Conservation (phyloP, 2,113 vertebrate species). For the Gallinago media region DNA sequence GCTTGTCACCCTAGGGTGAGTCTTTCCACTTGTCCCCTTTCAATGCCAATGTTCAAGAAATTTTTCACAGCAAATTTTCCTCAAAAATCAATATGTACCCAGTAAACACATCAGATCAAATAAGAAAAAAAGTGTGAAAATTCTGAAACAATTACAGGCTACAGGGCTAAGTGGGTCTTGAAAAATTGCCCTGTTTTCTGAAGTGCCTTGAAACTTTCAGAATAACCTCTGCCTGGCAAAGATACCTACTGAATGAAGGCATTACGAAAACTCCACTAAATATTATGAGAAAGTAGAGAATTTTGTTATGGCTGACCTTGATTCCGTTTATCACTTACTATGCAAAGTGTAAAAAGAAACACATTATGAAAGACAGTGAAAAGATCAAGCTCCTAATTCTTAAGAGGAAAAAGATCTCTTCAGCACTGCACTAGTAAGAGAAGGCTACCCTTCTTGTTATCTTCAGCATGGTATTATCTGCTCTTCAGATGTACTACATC, state of each 20-base stretch:
- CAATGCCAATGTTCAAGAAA: not conserved
- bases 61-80: not conserved
- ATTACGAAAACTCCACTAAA: not conserved
- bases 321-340: not conserved
- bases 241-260: not conserved
- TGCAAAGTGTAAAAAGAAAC: not conserved
- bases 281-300: not conserved
- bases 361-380: not conserved
- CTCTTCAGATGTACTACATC: not conserved
- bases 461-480: not conserved
- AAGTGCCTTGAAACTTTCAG: not conserved
- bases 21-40: not conserved
- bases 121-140: not conserved
- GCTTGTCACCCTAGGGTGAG: not conserved
- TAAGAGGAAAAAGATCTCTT: not conserved
- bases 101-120: not conserved
- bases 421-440: not conserved
- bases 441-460: not conserved
- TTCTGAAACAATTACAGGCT: not conserved
- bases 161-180: not conserved
- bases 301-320: not conserved
- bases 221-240: not conserved
- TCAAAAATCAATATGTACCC: not conserved
- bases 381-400: not conserved
- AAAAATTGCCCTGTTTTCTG: not conserved